phyloP scores from a whole-genome alignment of 1,140 invertebrate genomes.

The Phocides pigmalion region DNA sequence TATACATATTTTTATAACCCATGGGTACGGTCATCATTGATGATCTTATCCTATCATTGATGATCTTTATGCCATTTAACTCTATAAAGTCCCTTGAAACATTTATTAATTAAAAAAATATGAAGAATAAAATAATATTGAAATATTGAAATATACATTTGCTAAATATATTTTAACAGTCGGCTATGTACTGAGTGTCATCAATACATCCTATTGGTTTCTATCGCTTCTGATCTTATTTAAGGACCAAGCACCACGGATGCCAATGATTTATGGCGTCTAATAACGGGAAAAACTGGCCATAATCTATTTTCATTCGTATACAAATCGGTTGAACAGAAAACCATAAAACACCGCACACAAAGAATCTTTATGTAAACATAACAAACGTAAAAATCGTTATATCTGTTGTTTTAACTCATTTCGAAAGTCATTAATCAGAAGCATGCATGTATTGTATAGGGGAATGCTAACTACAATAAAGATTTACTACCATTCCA shows the following conservation, averaged over 20 bases:
- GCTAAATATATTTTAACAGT: neutral
- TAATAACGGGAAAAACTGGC: conserved; percentile 82
- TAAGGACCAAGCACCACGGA: conserved; percentile 69
- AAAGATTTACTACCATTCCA: conserved; percentile 56
- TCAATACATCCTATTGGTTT: conserved; percentile 47
- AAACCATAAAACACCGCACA: conserved; percentile 82
- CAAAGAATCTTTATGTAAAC: conserved; percentile 84
- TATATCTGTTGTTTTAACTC: conserved; percentile 83
- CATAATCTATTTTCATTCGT: conserved; percentile 82
- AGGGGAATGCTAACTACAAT: conserved; percentile 57
- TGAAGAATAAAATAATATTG: too few relatives aligned
- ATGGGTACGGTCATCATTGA: too few relatives aligned
- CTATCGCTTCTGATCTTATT: conserved; percentile 68
- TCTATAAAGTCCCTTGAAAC: too few relatives aligned
- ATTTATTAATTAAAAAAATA: too few relatives aligned
- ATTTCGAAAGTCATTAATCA: conserved; percentile 80
- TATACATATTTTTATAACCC: too few relatives aligned
- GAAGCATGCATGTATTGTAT: conserved; percentile 68
- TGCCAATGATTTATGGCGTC: conserved; percentile 79
- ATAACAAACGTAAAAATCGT: conserved; percentile 80
- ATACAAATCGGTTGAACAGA: conserved; percentile 82
- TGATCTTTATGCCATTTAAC: too few relatives aligned
- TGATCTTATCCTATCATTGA: too few relatives aligned
- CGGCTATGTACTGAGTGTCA: neutral
- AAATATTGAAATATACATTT: too few relatives aligned